Base-by-base conservation (phyloP, 2,888 invertebrate genomes). In the Gerris lacustris region DNA sequence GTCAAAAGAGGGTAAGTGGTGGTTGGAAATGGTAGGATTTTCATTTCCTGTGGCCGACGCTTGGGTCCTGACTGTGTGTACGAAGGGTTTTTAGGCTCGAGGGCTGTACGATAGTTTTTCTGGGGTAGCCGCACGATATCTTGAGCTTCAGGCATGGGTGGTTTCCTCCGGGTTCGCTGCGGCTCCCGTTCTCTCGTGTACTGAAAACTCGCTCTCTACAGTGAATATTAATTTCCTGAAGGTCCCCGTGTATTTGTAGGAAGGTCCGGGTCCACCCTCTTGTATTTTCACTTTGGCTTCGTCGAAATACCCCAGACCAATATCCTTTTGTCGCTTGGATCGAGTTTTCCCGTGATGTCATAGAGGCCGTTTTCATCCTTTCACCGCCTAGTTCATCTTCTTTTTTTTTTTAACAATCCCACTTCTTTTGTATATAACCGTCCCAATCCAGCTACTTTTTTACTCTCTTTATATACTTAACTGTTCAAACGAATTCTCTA, bases 221-320 rank as follows among this genome's bases (percentile, higher is more conserved):
- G 55, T 55, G 55, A 55, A 55, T 55, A 55, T 55, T 55, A 55
- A 55, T 55, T 55, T 55, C 55, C 55, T 55, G 55, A 55, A 31
- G 31, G 31, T 15, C 15, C 55, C 55, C 55, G 9, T 11, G 55
- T 55, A 55, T 55, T 55, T 55, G 55, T 55, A 55, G 55, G 15
- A 15, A 11, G 55, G 55, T 55, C 55, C 31, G 31, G 31, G 31
- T 1, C 31, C 31, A 31, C 31, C 31, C 31, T 31, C 31, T 31
- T 55, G 55, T 55, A 55, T 55, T 55, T 55, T 55, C 55, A 11
- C 55, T 55, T 55, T 55, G 15, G 55, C 55, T 15, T 31, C 31
- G 31, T 31, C 9, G 55, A 55, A 55, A 55, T 55, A 55, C 15
- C 55, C 55, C 9, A 15, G 11, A 11, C 55, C 55, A 55, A 55